Conservation (phyloP, 2,113 vertebrate species). For the Onychostoma macrolepis region DNA sequence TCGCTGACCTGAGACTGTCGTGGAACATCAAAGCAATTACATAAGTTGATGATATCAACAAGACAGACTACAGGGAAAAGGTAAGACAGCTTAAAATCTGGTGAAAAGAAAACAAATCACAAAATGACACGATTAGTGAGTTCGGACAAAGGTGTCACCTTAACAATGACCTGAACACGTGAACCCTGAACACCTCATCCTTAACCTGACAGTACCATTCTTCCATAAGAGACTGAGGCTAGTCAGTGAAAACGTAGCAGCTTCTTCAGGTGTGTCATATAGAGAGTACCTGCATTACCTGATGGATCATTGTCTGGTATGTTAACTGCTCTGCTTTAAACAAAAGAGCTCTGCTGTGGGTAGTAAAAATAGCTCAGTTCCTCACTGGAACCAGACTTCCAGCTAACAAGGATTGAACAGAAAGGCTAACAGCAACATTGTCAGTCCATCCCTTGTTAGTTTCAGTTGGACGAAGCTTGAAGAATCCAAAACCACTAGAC, state of each 20-base stretch:
- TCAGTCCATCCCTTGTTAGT: not conserved
- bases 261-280: slow-evolving; percentile 7
- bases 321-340: not conserved
- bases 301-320: not conserved
- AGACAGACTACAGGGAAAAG: not conserved
- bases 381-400: not conserved
- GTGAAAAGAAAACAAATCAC: not conserved
- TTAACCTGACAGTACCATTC: not conserved
- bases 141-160: not conserved
- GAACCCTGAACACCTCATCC: not conserved
- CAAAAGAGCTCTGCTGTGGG: not conserved
- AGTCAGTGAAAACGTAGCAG: not conserved
- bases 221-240: not conserved
- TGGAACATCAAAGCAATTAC: not conserved
- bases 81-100: not conserved
- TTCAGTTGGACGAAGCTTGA: not conserved
- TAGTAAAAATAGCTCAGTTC: not conserved
- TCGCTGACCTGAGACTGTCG: not conserved
- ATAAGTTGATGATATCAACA: not conserved
- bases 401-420: not conserved
- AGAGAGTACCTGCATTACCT: slow-evolving; percentile 6
- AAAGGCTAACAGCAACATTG: not conserved
- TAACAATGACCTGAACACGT: not conserved
- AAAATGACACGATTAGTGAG: not conserved
- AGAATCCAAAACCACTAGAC: not conserved